phyloP scores from a whole-genome alignment of 2,113 vertebrate species.

The Rallus limicola region DNA sequence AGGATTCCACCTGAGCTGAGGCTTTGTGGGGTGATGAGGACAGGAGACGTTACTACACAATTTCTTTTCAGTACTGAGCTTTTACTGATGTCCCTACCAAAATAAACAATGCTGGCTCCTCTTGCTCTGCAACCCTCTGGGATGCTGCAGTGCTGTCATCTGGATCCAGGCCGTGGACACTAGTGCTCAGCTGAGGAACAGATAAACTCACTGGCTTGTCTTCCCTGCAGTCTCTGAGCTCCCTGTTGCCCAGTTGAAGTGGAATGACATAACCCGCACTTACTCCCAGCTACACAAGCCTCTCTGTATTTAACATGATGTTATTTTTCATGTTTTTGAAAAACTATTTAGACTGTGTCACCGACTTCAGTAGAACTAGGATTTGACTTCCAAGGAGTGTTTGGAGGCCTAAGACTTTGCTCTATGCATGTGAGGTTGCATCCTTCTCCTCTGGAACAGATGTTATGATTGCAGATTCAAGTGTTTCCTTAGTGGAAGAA shows the following conservation, averaged over 20 bases:
- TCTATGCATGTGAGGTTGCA: background rate
- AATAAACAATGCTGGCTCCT: background rate
- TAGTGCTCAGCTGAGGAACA: background rate
- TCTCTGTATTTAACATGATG: background rate
- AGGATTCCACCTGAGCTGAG: background rate
- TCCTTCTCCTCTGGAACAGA: background rate
- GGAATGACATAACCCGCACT: background rate
- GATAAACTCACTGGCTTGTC: background rate
- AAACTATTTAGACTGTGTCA: background rate
- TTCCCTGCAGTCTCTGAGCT: background rate
- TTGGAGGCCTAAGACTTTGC: background rate
- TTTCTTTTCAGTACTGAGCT: background rate
- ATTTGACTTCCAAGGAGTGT: background rate
- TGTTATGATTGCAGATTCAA: rapidly evolving
- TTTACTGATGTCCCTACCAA: background rate
- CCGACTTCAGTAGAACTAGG: background rate
- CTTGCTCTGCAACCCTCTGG: background rate
- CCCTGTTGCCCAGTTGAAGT: background rate
- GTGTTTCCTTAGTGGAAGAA: background rate
- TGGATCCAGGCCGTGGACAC: background rate
- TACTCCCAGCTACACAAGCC: background rate
- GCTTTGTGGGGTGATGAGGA: background rate
- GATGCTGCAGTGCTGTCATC: background rate
- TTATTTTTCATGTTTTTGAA: background rate
- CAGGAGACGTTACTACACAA: background rate